Percentiles rank a stretch among this genome's conserved stretches.
phyloP scores from a whole-genome alignment of 2,113 vertebrate species.

The rat (Rattus norvegicus) region DNA sequence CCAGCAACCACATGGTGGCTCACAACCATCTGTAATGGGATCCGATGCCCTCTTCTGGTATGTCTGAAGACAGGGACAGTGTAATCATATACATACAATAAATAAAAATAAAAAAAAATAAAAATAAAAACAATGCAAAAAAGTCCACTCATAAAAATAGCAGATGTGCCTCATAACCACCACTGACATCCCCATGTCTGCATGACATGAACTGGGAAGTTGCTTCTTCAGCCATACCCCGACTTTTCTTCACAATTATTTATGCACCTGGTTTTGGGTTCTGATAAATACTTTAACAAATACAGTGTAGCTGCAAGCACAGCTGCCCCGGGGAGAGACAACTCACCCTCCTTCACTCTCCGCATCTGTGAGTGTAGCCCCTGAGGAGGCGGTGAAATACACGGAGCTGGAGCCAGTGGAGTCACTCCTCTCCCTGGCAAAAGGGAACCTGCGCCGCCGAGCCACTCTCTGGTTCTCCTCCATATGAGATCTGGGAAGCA shows the following conservation, averaged over 20 bases:
- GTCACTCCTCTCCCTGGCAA: conserved; percentile 92
- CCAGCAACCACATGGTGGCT: too few relatives aligned
- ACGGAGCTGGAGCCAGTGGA: conserved; percentile 95
- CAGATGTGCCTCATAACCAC: not conserved
- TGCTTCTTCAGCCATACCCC: not conserved
- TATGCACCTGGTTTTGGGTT: not conserved
- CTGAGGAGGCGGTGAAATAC: conserved; percentile 94
- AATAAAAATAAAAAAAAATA: too few relatives aligned
- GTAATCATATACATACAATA: too few relatives aligned
- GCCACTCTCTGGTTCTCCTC: conserved; percentile 90
- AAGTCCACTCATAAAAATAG: conserved; percentile 12
- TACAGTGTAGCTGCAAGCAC: not conserved
- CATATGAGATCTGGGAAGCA: conserved; percentile 89
- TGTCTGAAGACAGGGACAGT: too few relatives aligned
- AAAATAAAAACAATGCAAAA: not conserved
- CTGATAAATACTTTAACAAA: not conserved
- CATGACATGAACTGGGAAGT: not conserved
- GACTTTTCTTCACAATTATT: conserved; percentile 8
- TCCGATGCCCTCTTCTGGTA: too few relatives aligned
- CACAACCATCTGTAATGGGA: too few relatives aligned
- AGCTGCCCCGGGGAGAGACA: not conserved
- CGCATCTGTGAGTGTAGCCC: conserved; percentile 85
- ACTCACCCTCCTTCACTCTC: conserved; percentile 96
- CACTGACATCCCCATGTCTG: not conserved
- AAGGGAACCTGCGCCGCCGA: conserved; percentile 85